Conservation (phyloP, 2,797 vertebrate genomes). For the Pteronotus mesoamericanus region DNA sequence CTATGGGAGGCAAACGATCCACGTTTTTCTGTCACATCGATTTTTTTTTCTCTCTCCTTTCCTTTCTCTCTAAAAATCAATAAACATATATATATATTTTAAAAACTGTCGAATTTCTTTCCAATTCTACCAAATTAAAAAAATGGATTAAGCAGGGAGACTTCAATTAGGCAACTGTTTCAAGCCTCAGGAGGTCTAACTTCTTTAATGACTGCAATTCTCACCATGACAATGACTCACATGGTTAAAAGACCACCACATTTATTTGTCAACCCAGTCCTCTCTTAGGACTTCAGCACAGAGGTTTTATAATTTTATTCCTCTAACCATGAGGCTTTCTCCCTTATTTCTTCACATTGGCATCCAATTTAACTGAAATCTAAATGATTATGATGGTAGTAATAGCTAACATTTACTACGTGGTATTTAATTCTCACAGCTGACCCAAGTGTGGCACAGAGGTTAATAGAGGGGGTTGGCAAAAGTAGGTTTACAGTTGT, state of each 20-base stretch:
- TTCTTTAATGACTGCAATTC: not conserved
- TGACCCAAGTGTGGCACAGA: not conserved
- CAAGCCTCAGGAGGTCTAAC: not conserved
- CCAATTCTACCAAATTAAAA: not conserved
- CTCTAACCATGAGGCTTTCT: not conserved
- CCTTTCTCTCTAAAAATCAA: not conserved
- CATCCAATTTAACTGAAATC: not conserved
- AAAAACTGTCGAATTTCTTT: not conserved
- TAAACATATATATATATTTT: not conserved
- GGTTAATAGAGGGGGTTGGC: not conserved
- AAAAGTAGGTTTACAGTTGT: not conserved
- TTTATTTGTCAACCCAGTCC: not conserved
- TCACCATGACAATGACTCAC: not conserved
- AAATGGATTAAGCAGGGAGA: not conserved
- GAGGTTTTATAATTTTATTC: not conserved
- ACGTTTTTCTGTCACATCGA: not conserved
- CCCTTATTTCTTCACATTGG: not conserved
- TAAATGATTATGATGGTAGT: not conserved
- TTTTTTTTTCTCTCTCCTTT: not conserved
- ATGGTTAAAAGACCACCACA: not conserved
- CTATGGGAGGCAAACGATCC: not conserved
- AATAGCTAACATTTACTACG: not conserved
- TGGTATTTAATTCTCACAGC: not conserved
- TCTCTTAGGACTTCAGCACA: not conserved
- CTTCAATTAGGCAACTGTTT: slow-evolving; percentile 18